Evolutionary conservation across 2,888 invertebrate genomes (phyloP), one percentile per base, ranked within the genome.

Genomic region (Nomada ferruginata): DNA sequence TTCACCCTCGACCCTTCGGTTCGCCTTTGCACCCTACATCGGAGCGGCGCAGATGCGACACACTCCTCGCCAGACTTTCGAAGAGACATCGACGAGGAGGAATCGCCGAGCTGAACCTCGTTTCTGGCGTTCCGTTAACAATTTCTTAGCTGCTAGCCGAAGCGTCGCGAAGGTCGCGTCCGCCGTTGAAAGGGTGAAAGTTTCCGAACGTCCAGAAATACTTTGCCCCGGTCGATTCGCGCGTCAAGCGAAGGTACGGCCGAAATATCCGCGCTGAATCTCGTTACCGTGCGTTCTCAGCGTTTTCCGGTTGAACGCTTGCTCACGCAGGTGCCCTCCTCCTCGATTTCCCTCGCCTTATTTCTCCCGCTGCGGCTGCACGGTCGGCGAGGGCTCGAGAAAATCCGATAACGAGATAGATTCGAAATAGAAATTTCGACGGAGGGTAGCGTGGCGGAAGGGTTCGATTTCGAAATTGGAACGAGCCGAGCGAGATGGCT

Each of bases 21-120:
- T 13, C 23, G 70, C 57, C 64, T 82, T 75, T 69, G 77, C 61
- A 44, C 57, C 61, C 79, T 59, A 63, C 61, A 69, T 68, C 42
- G 44, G 57, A 23, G 23, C 18, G n/a, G 50, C 53, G 65, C 44
- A 52, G 5, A 36, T 36, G 36, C 36, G 36, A 36, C 36, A 7
- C 0, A 5, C 7, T 36, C 36, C 26, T 83, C 83, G 83, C 74
- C 78, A 76, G 53, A 55, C 42, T 69, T 68, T 42, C n/a, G 23
- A 68, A 20, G 59, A 72, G 65, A 79, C 78, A 76, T 4, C 20
- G 4, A 9, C 20, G 20, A 55, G 10, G 20, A 55, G 3, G 53
- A 23, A 20, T 20, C 10, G 53, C 5, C 36, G 7, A 7, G 36
- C 36, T 1, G 36, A 36, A 36, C 36, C 36, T 1, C 5, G 36